Conservation (phyloP, 2,113 vertebrate genomes). For the Ursus arctos region DNA sequence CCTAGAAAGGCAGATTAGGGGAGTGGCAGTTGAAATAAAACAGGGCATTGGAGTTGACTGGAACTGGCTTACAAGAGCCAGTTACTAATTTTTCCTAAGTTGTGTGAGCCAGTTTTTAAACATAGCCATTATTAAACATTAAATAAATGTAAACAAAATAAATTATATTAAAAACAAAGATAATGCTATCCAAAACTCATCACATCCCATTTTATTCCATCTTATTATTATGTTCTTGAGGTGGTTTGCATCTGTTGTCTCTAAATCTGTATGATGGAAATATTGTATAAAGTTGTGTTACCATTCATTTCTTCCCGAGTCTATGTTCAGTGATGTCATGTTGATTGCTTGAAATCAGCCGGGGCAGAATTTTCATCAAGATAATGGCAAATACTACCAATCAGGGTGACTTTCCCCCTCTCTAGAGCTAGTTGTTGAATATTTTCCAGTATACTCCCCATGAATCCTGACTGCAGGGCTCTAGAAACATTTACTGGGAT, state of each 20-base stretch:
- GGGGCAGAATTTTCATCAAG: background rate
- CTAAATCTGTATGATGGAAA: background rate
- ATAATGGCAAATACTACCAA: background rate
- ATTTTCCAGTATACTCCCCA: background rate
- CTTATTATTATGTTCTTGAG: background rate
- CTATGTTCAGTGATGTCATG: background rate
- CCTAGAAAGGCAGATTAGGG: background rate
- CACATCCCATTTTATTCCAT: background rate
- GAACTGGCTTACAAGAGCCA: background rate
- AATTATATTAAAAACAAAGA: background rate
- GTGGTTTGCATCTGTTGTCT: background rate
- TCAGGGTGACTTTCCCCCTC: background rate
- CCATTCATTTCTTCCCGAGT: background rate
- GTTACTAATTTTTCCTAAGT: background rate
- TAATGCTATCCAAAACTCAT: background rate
- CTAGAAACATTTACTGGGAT: background rate
- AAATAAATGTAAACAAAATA: constrained; percentile 22
- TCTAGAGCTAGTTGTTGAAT: background rate
- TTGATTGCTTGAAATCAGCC: background rate
- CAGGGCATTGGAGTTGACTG: background rate
- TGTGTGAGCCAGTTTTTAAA: background rate
- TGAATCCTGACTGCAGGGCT: background rate
- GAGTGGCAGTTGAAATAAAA: background rate
- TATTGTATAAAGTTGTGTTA: background rate
- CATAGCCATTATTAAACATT: background rate